A percentile compares a stretch with the other conserved stretches of the same genome.
Conservation (phyloP, 2,113 vertebrate genomes). For the Cynopterus brachyotis region DNA sequence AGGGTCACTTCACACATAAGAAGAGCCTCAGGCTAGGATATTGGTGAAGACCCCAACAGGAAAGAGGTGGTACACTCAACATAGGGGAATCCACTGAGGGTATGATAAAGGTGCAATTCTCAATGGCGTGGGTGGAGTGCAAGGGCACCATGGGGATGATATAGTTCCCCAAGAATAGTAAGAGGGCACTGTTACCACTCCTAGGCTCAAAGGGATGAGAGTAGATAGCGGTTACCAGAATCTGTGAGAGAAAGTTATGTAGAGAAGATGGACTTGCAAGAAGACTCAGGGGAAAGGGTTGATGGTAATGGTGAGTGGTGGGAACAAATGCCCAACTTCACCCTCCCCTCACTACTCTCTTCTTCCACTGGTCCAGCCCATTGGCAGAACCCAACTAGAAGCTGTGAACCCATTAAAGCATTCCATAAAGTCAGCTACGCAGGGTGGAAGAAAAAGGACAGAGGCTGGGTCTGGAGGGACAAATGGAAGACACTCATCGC, state of each 20-base stretch:
- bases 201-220: not conserved
- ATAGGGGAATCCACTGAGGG: not conserved
- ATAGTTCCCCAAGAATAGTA: not conserved
- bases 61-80: not conserved
- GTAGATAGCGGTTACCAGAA: not conserved
- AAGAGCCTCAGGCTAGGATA: not conserved
- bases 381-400: not conserved
- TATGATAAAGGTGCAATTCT: not conserved
- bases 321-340: not conserved
- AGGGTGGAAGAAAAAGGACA: not conserved
- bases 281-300: not conserved
- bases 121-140: too few relatives aligned
- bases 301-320: not conserved
- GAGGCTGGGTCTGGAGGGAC: not conserved
- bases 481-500: not conserved
- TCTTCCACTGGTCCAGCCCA: not conserved
- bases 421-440: not conserved
- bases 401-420: accelerated
- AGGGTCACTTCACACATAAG: not conserved
- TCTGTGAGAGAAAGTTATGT: not conserved
- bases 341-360: not conserved
- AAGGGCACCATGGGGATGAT: not conserved
- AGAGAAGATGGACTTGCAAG: not conserved
- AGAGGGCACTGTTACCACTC: not conserved
- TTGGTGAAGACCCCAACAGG: not conserved